Conservation (phyloP, 2,888 invertebrate genomes). For the Deilephila elpenor region DNA sequence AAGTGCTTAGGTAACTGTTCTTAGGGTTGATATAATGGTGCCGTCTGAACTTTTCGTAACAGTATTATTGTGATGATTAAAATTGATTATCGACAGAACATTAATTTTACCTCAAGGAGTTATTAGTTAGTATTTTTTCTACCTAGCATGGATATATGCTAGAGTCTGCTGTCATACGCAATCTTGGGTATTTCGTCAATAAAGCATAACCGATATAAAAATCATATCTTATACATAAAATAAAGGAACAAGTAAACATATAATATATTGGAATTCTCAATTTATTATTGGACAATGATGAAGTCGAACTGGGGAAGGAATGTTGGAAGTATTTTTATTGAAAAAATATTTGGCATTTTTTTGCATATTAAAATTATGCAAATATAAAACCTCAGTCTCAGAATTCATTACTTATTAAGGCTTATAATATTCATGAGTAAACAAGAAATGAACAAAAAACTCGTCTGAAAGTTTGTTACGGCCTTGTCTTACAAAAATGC, state of each 20-base stretch:
- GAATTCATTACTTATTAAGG: constrained; percentile 2
- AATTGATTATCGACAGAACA: too few species aligned
- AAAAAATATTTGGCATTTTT: background rate
- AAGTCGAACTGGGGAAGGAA: background rate
- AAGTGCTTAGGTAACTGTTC: background rate
- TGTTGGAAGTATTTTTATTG: background rate
- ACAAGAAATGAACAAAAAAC: background rate
- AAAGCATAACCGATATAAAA: too few species aligned
- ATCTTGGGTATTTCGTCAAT: too few species aligned
- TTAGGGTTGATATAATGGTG: too few species aligned
- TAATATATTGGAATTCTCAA: background rate
- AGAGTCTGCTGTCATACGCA: too few species aligned
- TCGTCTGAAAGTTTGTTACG: background rate
- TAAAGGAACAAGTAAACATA: background rate
- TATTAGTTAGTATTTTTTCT: too few species aligned
- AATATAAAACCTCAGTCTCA: background rate
- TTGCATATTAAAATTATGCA: background rate
- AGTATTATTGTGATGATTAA: too few species aligned
- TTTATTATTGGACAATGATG: background rate
- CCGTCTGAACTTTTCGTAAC: too few species aligned
- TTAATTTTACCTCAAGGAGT: too few species aligned
- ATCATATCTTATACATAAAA: too few species aligned
- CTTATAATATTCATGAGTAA: background rate
- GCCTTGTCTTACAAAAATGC: too few species aligned
- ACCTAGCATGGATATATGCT: too few species aligned